Conservation (phyloP, 2,797 vertebrate genomes). For the Anableps anableps region DNA sequence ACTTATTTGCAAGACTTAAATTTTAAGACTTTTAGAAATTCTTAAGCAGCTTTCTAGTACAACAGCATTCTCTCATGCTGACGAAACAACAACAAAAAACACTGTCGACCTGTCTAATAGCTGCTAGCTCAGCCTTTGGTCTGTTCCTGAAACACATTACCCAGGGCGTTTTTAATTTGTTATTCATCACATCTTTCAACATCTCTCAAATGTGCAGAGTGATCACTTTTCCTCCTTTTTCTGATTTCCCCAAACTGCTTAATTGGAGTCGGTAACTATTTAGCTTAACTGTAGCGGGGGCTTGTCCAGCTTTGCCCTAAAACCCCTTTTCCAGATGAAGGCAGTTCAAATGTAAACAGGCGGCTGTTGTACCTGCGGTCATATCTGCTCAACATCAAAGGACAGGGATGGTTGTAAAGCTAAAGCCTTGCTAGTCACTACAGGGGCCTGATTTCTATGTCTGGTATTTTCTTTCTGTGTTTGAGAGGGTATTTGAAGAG, state of each 20-base stretch:
- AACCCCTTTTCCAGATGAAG: conserved; percentile 29
- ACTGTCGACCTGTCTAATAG: conserved; percentile 25
- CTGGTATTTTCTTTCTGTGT: conserved; percentile 61
- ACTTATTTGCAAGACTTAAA: background rate
- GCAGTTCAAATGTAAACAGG: conserved; percentile 42
- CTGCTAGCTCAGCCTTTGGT: conserved; percentile 42
- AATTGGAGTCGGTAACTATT: background rate
- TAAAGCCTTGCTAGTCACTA: conserved; percentile 29
- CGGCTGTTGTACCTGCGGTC: conserved; percentile 35
- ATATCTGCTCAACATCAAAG: conserved; percentile 38
- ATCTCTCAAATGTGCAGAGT: background rate
- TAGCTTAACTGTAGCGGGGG: conserved; percentile 2
- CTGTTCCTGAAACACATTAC: conserved; percentile 24
- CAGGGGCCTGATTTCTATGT: conserved; percentile 40
- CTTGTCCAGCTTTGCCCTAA: conserved; percentile 11
- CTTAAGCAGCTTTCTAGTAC: conserved; percentile 16
- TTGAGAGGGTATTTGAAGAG: conserved; percentile 70
- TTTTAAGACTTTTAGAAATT: conserved; percentile 4
- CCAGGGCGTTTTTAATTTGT: conserved; percentile 9
- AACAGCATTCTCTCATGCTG: conserved; percentile 14
- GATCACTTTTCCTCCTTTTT: background rate
- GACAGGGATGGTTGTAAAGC: conserved; percentile 43
- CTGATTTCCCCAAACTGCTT: background rate
- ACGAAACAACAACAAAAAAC: background rate
- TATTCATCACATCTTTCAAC: background rate